Evolutionary conservation across 2,888 invertebrate species (phyloP).

Genomic region (Peribatodes rhomboidaria): DNA sequence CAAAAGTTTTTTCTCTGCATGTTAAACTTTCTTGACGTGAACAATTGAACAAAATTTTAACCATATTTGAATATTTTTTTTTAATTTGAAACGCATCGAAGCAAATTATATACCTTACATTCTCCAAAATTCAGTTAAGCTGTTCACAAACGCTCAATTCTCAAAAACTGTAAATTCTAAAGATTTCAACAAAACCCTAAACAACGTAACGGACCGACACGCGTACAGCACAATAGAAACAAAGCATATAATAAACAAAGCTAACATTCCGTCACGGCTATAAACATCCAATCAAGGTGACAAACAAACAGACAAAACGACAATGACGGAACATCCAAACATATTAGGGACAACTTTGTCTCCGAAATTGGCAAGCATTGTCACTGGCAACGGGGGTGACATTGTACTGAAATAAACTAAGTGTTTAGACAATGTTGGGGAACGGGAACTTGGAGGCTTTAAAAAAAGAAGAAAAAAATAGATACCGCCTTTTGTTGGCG

Average conservation of each 20-base stretch:
- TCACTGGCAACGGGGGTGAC: conserved; percentile 73
- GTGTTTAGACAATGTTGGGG: conserved; percentile 64
- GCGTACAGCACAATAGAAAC: conserved; percentile 67
- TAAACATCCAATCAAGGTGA: conserved; percentile 70
- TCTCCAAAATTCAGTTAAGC: conserved; percentile 21
- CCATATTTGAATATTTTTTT: too few species aligned
- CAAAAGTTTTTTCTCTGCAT: too few species aligned
- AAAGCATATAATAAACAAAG: conserved; percentile 63
- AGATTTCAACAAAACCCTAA: conserved; percentile 45
- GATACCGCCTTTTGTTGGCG: conserved; percentile 62
- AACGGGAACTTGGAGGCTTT: conserved; percentile 53
- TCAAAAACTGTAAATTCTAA: conserved; percentile 19
- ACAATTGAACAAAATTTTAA: too few species aligned
- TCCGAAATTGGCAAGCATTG: conserved; percentile 77
- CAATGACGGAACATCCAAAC: conserved; percentile 82
- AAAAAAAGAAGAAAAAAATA: conserved; percentile 51
- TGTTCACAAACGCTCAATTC: conserved; percentile 10
- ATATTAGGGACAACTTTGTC: conserved; percentile 80
- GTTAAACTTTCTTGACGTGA: too few species aligned
- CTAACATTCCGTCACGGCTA: conserved; percentile 70
- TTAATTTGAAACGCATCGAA: conserved; percentile 7
- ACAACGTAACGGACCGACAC: conserved; percentile 68
- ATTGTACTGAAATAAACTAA: conserved; percentile 62
- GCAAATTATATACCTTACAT: background rate
- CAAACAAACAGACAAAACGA: conserved; percentile 63